A percentile compares a stretch with the other conserved stretches of the same genome.
These are phyloP conservation scores for Osedax frankpressi DNA, from an alignment of 2,888 invertebrate species.

Conservation along the genomic window DNA sequence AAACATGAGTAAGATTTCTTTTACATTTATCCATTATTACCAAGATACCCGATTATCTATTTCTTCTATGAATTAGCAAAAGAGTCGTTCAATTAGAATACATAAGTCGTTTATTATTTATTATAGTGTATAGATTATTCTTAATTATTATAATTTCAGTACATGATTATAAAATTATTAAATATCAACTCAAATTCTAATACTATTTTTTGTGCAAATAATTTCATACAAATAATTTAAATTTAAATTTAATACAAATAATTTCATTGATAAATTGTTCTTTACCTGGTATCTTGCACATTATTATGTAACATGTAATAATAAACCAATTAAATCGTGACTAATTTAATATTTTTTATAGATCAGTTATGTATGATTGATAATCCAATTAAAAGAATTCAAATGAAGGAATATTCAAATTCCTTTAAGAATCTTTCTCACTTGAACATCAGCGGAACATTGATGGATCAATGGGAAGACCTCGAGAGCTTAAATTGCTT, in stretches of 20 bases:
- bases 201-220: background rate
- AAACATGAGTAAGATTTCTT: background rate
- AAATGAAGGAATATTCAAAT: background rate
- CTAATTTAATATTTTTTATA: too few species aligned
- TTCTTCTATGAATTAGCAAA: too few species aligned
- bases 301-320: too few species aligned
- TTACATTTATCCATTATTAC: too few species aligned
- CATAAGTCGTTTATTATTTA: too few species aligned
- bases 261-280: too few species aligned
- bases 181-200: background rate
- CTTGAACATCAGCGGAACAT: background rate
- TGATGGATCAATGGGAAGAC: background rate
- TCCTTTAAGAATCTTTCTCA: background rate
- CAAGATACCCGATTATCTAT: too few species aligned
- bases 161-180: background rate
- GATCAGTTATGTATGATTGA: background rate
- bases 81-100: too few species aligned
- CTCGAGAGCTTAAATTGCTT: background rate
- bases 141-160: too few species aligned
- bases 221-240: background rate
- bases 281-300: too few species aligned
- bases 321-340: too few species aligned
- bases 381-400: background rate
- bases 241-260: background rate
- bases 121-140: too few species aligned